Conservation (phyloP, 1,140 invertebrate species). For the Nomia melanderi region DNA sequence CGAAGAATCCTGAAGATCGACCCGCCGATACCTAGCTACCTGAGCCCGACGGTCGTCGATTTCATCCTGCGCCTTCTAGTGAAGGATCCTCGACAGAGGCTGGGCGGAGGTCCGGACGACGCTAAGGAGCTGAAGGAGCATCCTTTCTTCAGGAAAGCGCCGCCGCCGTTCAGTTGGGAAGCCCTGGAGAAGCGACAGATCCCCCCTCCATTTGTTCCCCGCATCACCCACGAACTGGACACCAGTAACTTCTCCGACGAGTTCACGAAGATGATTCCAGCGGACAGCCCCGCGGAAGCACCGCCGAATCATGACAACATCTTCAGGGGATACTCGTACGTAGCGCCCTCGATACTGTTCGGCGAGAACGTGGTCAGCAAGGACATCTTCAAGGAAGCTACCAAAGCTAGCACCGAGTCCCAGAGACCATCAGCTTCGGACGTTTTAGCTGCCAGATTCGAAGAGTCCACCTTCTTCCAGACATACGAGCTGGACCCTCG, state of each 20-base stretch:
- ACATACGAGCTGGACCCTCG: conserved; percentile 89
- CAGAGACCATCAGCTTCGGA: conserved; percentile 60
- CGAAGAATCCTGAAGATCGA: conserved; percentile 92
- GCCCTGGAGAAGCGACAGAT: conserved; percentile 87
- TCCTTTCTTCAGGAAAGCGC: conserved; percentile 87
- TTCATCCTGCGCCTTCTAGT: conserved; percentile 90
- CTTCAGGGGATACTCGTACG: conserved; percentile 97
- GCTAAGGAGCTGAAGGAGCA: conserved; percentile 93
- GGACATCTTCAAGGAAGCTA: conserved; percentile 82
- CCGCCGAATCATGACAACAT: conserved; percentile 93
- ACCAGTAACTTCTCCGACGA: conserved; percentile 98
- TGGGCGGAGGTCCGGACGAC: conserved; percentile 91
- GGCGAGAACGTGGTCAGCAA: conserved; percentile 91
- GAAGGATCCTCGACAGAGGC: conserved; percentile 92
- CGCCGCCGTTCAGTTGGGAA: conserved; percentile 84
- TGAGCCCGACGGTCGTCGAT: conserved; percentile 84
- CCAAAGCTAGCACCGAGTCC: neutral
- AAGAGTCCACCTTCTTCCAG: conserved; percentile 93
- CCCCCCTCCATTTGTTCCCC: conserved; percentile 90
- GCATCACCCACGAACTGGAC: conserved; percentile 91
- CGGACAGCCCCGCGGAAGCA: conserved; percentile 94
- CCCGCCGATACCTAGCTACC: conserved; percentile 90
- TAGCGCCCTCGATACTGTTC: conserved; percentile 95
- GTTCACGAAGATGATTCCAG: conserved; percentile 94
- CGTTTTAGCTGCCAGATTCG: conserved; percentile 71